Conservation (phyloP, 2,113 vertebrate species). For the Erinaceus europaeus region DNA sequence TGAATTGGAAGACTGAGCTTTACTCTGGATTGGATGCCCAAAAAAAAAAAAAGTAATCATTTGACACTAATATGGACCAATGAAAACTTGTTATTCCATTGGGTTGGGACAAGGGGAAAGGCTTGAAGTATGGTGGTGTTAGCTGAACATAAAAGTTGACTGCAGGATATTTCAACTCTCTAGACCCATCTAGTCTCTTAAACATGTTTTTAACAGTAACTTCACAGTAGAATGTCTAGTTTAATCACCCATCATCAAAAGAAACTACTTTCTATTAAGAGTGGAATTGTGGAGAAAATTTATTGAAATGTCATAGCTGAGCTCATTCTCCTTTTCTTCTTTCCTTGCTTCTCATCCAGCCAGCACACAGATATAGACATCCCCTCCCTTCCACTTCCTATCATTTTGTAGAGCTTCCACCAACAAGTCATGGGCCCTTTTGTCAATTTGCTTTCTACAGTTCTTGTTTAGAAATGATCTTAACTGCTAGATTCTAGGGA, state of each 20-base stretch:
- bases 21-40: slow-evolving; percentile 35
- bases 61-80: slow-evolving; percentile 26
- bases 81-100: slow-evolving; percentile 19
- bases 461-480: slow-evolving; percentile 23
- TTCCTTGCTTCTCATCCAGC: slow-evolving; percentile 7
- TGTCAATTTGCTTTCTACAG: background rate
- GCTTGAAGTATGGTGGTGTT: background rate
- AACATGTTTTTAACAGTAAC: slow-evolving; percentile 61
- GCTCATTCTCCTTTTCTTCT: background rate
- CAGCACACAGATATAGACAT: background rate
- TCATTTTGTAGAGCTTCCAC: background rate
- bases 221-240: slow-evolving; percentile 58
- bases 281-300: slow-evolving; percentile 53
- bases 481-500: slow-evolving; percentile 13
- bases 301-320: slow-evolving; percentile 47
- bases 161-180: slow-evolving; percentile 47
- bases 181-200: slow-evolving; percentile 53
- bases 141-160: slow-evolving; percentile 24
- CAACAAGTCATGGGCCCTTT: background rate
- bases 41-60: slow-evolving; percentile 58
- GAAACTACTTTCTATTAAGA: slow-evolving; percentile 69
- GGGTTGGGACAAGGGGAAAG: background rate
- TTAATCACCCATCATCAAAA: slow-evolving; percentile 63
- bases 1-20: slow-evolving; percentile 58
- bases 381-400: background rate